phyloP scores from a whole-genome alignment of 2,888 invertebrate species.

The Hirtodrosophila alboralis region DNA sequence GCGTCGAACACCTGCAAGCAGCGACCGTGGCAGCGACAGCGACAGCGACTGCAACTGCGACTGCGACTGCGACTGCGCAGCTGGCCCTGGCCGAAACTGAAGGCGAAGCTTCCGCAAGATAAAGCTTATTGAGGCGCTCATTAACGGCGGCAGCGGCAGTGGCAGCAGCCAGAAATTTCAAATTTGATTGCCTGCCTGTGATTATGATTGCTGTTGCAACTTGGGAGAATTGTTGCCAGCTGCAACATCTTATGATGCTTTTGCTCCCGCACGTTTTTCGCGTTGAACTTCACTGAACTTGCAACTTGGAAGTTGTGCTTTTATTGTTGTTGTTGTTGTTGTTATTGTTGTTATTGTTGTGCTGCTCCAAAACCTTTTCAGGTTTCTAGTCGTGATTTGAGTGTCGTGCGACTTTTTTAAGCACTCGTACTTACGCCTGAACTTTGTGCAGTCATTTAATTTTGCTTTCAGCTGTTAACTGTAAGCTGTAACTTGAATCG shows the following conservation, averaged over 20 bases:
- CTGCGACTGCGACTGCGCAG: constrained; percentile 42
- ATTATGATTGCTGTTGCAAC: constrained; percentile 54
- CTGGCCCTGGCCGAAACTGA: constrained; percentile 46
- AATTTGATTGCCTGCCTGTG: constrained; percentile 60
- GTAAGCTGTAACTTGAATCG: constrained; percentile 57
- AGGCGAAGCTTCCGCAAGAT: constrained; percentile 54
- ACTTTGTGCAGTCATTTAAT: constrained; percentile 77
- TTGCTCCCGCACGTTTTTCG: constrained; percentile 80
- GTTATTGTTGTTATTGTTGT: constrained; percentile 9
- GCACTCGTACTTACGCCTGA: constrained; percentile 65
- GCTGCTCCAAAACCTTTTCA: constrained; percentile 64
- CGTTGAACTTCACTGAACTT: constrained; percentile 80
- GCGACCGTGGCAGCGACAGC: constrained; percentile 4
- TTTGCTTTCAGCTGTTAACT: constrained; percentile 67
- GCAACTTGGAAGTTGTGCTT: constrained; percentile 55
- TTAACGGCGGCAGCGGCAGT: constrained; percentile 34
- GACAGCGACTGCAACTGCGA: constrained; percentile 14
- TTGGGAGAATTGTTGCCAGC: constrained; percentile 37
- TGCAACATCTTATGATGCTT: constrained; percentile 44
- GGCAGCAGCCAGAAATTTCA: constrained; percentile 48
- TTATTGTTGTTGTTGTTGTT: constrained; percentile 18
- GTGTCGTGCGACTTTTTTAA: constrained; percentile 75
- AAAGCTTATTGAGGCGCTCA: constrained; percentile 63
- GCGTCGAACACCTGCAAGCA: constrained; percentile 63
- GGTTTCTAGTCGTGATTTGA: constrained; percentile 74